Percentiles rank a stretch among this genome's conserved stretches.
Conservation (phyloP, 1,140 invertebrate species). For the Carcinoscorpius rotundicauda region DNA sequence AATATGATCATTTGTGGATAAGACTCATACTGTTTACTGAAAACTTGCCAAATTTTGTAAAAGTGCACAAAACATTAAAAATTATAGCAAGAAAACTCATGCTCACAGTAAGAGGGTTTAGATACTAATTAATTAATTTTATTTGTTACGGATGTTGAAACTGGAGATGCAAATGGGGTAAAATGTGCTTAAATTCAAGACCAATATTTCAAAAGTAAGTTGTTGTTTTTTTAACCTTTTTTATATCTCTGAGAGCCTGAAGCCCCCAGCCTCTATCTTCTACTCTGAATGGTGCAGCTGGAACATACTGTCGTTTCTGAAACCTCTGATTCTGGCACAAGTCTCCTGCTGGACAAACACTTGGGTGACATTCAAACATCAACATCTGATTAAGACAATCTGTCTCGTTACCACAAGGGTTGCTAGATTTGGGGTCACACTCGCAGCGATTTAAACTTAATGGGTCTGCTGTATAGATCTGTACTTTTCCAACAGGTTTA, state of each 20-base stretch:
- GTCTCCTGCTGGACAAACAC: slow-evolving; percentile 60
- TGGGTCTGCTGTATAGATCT: slow-evolving; percentile 37
- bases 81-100: no score
- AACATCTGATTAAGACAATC: slow-evolving; percentile 78
- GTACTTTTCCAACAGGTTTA: slow-evolving; percentile 43
- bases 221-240: slow-evolving; percentile 39
- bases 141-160: no score
- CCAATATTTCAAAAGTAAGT: no score
- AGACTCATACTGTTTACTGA: no score
- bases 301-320: slow-evolving; percentile 64
- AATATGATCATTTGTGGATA: no score
- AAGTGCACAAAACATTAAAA: no score
- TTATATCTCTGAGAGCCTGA: slow-evolving; percentile 54
- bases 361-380: slow-evolving; percentile 66
- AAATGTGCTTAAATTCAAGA: no score
- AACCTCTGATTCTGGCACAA: slow-evolving; percentile 81
- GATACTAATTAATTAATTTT: no score
- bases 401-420: slow-evolving; percentile 67
- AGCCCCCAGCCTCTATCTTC: slow-evolving; percentile 71
- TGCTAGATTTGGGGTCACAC: slow-evolving; percentile 55
- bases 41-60: no score
- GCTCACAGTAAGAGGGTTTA: no score
- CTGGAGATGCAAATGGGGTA: no score
- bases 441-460: slow-evolving; percentile 63
- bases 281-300: slow-evolving; percentile 59